Evolutionary conservation across 2,888 invertebrate genomes (phyloP), one percentile per base, ranked within the genome.

Genomic region (Seladonia tumulorum): DNA sequence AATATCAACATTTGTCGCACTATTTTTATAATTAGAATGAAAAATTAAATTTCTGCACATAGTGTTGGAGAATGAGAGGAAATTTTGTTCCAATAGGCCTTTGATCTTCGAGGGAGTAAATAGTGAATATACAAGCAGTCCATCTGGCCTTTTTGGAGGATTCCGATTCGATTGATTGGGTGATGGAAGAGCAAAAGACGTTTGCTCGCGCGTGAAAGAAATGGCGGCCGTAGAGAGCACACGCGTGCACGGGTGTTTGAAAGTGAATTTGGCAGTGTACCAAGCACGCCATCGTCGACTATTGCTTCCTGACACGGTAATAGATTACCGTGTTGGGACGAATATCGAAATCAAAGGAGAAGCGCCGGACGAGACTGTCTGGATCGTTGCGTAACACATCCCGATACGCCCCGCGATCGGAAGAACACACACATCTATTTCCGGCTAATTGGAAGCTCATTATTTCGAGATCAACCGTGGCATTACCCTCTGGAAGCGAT

Each of bases 261-360:
- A 84, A 84, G 68, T 42, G 81, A 79, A 71, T n/a, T 81, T 92
- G 91, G 91, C 90, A n/a, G 25, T 0, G 22, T 7, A 86, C 91
- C 92, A 91, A 81, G 66, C 66, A 81, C 74, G 53, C 81, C 81
- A 75, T 82, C 89, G 86, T 79, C 66, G 85, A 73, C 76, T 81
- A 66, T 83, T 89, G 90, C 88, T 90, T 87, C 88, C 81, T 74
- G 79, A 79, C 88, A 70, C 83, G 82, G 86, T 87, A 89, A 88
- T 87, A 89, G 87, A 86, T 89, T 83, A 86, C 81, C 72, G 66
- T 75, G 80, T 81, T 63, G 42, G 66, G n/a, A 68, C 79, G 86
- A 82, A 83, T 87, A 86, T 82, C 47, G 81, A 88, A 82, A 86
- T 74, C 73, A 78, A 70, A 74, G 12, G 49, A 72, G 47, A 42